Evolutionary conservation across 1,140 invertebrate species (phyloP).

Genomic region (Heliothis subflexa): DNA sequence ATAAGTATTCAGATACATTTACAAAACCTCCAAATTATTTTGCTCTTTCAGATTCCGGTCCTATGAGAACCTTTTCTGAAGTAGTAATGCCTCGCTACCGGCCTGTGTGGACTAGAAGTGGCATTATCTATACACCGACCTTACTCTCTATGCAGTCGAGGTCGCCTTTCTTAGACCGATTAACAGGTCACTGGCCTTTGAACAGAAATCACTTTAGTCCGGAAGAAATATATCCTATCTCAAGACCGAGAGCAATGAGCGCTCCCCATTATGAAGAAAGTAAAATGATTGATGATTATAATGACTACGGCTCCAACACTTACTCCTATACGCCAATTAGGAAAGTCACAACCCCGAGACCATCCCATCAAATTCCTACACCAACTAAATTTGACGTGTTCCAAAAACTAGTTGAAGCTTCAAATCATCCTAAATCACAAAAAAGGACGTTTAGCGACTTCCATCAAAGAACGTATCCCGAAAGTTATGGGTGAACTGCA

Average conservation of each 20-base stretch:
- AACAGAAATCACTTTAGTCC: not conserved
- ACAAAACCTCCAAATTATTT: not conserved
- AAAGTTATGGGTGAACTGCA: not conserved
- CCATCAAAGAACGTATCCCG: not conserved
- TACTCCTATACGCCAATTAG: conserved; percentile 8
- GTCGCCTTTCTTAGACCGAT: not conserved
- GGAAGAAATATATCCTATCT: not conserved
- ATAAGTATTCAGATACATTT: no score
- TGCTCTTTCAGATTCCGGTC: conserved; percentile 3
- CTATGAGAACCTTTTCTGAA: not conserved
- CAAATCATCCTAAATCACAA: conserved; percentile 14
- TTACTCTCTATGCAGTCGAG: not conserved
- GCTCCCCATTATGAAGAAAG: not conserved
- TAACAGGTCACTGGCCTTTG: not conserved
- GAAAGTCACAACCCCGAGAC: not conserved
- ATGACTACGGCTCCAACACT: conserved; percentile 21
- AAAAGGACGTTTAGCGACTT: conserved; percentile 5
- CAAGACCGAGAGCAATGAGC: not conserved
- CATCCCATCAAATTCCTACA: not conserved
- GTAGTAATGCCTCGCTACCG: conserved; percentile 1
- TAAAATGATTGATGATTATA: conserved; percentile 37
- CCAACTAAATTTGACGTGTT: conserved; percentile 15
- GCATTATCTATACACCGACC: not conserved
- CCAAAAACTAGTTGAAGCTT: conserved; percentile 11
- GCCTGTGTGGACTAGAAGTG: not conserved